Base-by-base conservation (phyloP, 1,140 invertebrate species). In the Triops longicaudatus region DNA sequence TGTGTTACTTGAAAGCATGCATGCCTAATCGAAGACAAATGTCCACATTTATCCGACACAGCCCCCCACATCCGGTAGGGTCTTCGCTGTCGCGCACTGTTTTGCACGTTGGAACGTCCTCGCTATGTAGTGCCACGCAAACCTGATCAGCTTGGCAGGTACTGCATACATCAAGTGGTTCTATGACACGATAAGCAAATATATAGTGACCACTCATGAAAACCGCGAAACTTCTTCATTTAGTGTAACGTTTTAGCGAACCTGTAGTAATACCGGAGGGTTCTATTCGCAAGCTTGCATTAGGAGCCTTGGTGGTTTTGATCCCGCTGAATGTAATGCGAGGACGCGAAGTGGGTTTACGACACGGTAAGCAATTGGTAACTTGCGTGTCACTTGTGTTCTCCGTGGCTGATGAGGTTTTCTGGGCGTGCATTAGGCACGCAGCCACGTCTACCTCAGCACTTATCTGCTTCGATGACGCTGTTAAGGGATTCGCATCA, bases 1-100 rank as follows among this genome's bases (percentile, higher is more conserved):
- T 31, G 6, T 74, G 41, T 78, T 79, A 88, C 86, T 86, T 87
- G 80, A 84, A 88, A 2, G 87, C 86, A 72, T 86, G 83, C 4
- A 83, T 81, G 77, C 91, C 88, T 5, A 93, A 84, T 76, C 88
- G 84, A 82, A 90, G 89, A 82, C 92, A 93, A 78, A 89, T 88
- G 82, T 93, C 89, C 17, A 86, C 88, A 78, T 90, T 88, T 71
- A 91, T 84, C 31, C 86, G 83, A 81, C 92, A 93, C 7, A 90
- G 84, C 2, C 92, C 92, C 11, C 90, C 90, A 81, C 91, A 93
- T 78, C 90, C 92, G 78, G 90, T 91, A 1, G 90, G 88, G 82
- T 93, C 91, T 6, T 84, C 82, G 7, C 82, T 80, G 82, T 93
- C 90, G 1, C 84, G 78, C 1, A 86, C 85, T 71, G 80, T 80